Conservation (phyloP, 64 coral and sea anemone species). For the Dendronephthya gigantea region DNA sequence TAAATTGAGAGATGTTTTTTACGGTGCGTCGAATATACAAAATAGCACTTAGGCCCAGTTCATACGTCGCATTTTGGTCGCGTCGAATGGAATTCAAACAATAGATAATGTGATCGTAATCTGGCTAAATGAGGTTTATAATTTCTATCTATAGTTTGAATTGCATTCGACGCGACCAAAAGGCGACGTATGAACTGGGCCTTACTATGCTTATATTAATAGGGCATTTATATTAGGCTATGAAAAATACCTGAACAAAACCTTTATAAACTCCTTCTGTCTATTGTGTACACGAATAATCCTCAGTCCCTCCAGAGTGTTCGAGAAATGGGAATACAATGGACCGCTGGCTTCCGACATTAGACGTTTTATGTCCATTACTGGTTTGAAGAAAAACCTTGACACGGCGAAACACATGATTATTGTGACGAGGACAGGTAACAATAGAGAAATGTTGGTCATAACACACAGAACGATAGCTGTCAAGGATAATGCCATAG, state of each 20-base stretch:
- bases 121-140: too few species aligned
- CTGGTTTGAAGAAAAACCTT: neutral
- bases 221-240: too few species aligned
- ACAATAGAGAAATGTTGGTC: neutral
- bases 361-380: neutral
- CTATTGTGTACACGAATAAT: neutral
- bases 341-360: neutral
- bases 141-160: too few species aligned
- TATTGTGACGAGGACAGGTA: neutral
- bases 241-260: slow-evolving; percentile 26
- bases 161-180: too few species aligned
- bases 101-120: too few species aligned
- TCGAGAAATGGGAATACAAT: neutral
- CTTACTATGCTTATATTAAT: too few species aligned
- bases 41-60: neutral
- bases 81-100: too few species aligned
- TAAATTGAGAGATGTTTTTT: neutral
- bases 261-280: slow-evolving; percentile 5
- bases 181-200: too few species aligned
- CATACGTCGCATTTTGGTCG: neutral
- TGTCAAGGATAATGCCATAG: neutral
- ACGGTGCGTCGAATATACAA: neutral
- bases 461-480: neutral
- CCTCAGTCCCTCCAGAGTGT: neutral
- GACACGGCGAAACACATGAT: neutral